Evolutionary conservation across 2,888 invertebrate genomes (phyloP), one percentile per base, ranked within the genome.

Genomic region (Acrobasis repandana): DNA sequence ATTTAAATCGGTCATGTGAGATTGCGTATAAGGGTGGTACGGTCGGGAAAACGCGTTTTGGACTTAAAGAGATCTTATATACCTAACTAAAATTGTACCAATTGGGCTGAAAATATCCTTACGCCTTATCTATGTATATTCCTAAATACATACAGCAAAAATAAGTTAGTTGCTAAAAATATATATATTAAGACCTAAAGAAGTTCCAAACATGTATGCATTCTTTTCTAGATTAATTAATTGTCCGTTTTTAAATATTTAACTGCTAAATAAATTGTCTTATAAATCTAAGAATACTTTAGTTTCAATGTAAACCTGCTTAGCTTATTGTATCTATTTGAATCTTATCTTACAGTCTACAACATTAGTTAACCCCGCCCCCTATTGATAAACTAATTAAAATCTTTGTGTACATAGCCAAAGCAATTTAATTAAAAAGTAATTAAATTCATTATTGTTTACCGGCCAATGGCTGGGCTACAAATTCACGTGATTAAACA

Each of bases 1-100:
- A 79, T 84, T 85, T 81, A 82, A 83, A 80, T 81, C 75, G 74
- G 74, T 73, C 75, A 76, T 77, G 74, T 79, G 75, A 72, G 74
- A 75, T 76, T 72, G 69, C 72, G 66, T 73, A 72, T 74, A 76
- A 75, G 74, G 76, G 72, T 67, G 69, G 72, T 77, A 76, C 68
- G 67, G 72, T 68, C 73, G 68, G 73, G 66, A 74, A 73, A 69
- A 67, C 67, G 65, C 64, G 61, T 63, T 63, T 61, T 65, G 62
- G 62, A 60, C 18, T 60, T 28, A 47, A 56, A 56, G 49, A 18
- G 49, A 47, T n/a, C 28, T 28, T 28, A 6, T 28, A 2, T 28
- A 28, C 28, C 6, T 28, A 28, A 5, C 4, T 28, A 6, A 28
- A 28, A 28, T 4, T 28, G 4, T 28, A 28, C 28, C 28, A 5